Percentiles rank a stretch among this genome's conserved stretches.
These are phyloP conservation scores for Metopia argyrocephala DNA, from an alignment of 2,888 invertebrate genomes.

Conservation along the genomic window DNA sequence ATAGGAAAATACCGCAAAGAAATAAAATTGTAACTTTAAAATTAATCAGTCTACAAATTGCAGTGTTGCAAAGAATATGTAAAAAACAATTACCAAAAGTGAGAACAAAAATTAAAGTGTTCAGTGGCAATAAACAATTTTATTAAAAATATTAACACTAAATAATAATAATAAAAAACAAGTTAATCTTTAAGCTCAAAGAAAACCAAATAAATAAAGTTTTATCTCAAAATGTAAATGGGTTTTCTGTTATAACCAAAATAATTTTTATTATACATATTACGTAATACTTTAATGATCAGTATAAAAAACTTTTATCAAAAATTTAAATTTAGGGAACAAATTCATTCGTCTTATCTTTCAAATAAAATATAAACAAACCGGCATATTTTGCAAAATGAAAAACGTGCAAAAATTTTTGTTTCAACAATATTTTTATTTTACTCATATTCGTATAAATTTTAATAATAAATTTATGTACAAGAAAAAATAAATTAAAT, in stretches of 20 bases:
- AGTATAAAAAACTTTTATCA: too few relatives aligned
- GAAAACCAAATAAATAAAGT: too few relatives aligned
- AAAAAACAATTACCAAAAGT: slow-evolving; percentile 1
- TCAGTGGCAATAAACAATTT: too few relatives aligned
- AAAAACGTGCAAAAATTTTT: slow-evolving; percentile 39
- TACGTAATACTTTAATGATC: too few relatives aligned
- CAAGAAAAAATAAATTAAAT: background rate
- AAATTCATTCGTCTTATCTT: background rate
- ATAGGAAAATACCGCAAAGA: slow-evolving; percentile 27
- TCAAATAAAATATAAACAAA: slow-evolving; percentile 19
- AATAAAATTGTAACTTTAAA: slow-evolving; percentile 56
- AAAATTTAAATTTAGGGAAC: background rate
- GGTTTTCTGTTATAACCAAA: too few relatives aligned
- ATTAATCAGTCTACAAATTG: slow-evolving; percentile 59
- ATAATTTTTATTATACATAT: too few relatives aligned
- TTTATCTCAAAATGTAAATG: too few relatives aligned
- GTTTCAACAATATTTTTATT: slow-evolving; percentile 47
- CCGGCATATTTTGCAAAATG: slow-evolving; percentile 1
- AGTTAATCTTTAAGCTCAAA: too few relatives aligned
- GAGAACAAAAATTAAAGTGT: background rate
- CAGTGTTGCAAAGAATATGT: slow-evolving; percentile 48
- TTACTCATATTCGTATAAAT: background rate
- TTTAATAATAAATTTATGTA: background rate
- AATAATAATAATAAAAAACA: background rate
- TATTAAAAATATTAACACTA: background rate